A percentile compares a stretch with the other conserved stretches of the same genome.
phyloP scores from a whole-genome alignment of 2,113 vertebrate genomes.

The Danio rerio region GRCz12tu NC_133176.1:44542501-44543000 shows the following conservation, averaged over 20 bases:
- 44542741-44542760: neutral
- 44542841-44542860: neutral
- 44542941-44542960: neutral
- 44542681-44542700: too few species aligned
- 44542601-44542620: slow-evolving; percentile 25
- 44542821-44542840: neutral
- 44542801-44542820: neutral
- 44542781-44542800: neutral
- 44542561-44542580: slow-evolving; percentile 24
- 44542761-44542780: neutral
- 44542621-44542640: neutral
- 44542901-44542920: neutral
- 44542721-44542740: neutral
- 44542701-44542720: neutral
- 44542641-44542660: neutral
- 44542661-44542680: neutral
- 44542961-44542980: neutral
- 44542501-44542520: slow-evolving; percentile 20
- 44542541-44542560: neutral
- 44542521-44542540: slow-evolving; percentile 24
- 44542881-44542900: neutral
- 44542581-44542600: slow-evolving; percentile 20
- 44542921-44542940: neutral
- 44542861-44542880: neutral
- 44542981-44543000: neutral